Percentiles rank a stretch among this genome's conserved stretches.
Evolutionary conservation across 1,140 invertebrate species (phyloP).

Genomic region (Helicorthomorpha holstii): DNA sequence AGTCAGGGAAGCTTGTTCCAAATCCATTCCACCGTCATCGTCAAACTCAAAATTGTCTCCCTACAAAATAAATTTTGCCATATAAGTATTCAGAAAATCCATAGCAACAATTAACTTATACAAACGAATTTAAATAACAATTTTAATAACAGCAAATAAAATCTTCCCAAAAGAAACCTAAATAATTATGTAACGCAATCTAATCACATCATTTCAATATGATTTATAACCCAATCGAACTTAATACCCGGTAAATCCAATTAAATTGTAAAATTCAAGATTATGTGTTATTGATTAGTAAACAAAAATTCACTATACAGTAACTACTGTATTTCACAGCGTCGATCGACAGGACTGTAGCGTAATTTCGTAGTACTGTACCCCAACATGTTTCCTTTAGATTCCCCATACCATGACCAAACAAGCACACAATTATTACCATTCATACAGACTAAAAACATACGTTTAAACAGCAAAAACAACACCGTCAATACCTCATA

Average conservation of each 20-base stretch:
- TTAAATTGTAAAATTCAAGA: too few relatives aligned
- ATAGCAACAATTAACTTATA: not conserved
- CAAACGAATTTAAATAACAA: not conserved
- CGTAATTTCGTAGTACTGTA: too few relatives aligned
- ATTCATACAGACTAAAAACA: not conserved
- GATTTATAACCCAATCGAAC: too few relatives aligned
- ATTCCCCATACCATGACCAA: too few relatives aligned
- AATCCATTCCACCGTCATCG: conserved; percentile 4
- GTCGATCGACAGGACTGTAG: too few relatives aligned
- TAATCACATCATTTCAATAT: too few relatives aligned
- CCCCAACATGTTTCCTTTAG: too few relatives aligned
- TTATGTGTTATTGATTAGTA: too few relatives aligned
- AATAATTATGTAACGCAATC: not conserved
- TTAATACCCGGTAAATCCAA: too few relatives aligned
- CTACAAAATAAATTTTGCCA: not conserved
- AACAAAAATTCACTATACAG: too few relatives aligned
- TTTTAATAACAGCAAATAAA: not conserved
- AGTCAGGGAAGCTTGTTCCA: conserved; percentile 6
- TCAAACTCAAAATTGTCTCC: conserved; percentile 2
- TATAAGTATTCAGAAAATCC: not conserved
- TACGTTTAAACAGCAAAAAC: not conserved
- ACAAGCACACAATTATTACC: not conserved
- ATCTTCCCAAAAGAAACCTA: not conserved
- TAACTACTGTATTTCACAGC: too few relatives aligned
- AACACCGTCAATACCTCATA: conserved; percentile 8